Evolutionary conservation across 1,140 invertebrate genomes (phyloP), one percentile per base, ranked within the genome.

Genomic region (Drosophila sproati): DNA sequence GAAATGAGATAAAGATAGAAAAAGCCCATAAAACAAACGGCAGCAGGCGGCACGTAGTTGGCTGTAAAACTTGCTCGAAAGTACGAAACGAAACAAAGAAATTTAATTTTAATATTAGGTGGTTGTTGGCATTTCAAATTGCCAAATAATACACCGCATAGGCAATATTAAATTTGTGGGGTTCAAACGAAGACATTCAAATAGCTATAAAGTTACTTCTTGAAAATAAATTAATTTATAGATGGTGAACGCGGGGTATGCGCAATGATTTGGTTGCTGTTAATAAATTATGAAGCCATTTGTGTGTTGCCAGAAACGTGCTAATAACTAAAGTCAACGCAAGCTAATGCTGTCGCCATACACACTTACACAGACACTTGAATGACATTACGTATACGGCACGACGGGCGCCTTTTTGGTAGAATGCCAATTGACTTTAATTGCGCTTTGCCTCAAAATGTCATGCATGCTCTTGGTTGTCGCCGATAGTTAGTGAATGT

Each of bases 361-460:
- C 29, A 45, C 34, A 39, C 35, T 37, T 8, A 12, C 59, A 47
- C 7, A 47, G 35, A 29, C 31, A 73, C 73, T 43, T 41, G 41
- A 77, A 66, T 79, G 50, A 45, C 70, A 89, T 83, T 89, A 89
- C 80, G 74, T 83, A 89, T 89, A 89, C 77, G 85, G 73, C 70
- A 80, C 74, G 77, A 71, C 62, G 56, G 73, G 74, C 77, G 67
- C 69, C 80, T 88, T 20, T 88, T 88, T 85, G 77, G 70, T 82
- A 89, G 80, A 89, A 74, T 85, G 71, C 77, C 80, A 88, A 89
- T 88, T 89, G 80, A 83, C 85, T 88, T 88, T 88, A 88, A 88
- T 85, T 89, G 78, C 83, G 74, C 62, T 43, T n/a, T 50, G 80
- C 66, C 82, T 73, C 68, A 54, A 76, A 86, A 82, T 80, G 72